Evolutionary conservation across 2,113 vertebrate genomes (phyloP), one percentile per base, ranked within the genome.

Genomic region (Petrocephalus zakoni): DNA sequence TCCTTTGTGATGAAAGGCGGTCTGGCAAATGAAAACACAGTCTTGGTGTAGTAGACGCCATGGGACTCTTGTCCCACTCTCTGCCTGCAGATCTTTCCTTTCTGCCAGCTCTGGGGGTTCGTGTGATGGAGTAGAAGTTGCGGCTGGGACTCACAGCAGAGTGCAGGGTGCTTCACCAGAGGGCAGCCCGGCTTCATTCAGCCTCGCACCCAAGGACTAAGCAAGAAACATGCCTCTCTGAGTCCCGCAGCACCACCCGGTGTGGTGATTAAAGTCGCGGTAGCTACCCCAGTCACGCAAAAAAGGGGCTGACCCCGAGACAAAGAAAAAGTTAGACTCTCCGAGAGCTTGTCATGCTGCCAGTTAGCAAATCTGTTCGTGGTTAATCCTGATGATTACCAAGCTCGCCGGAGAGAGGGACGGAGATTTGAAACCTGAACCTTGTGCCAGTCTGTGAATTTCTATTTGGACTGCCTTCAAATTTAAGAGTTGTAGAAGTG

Each of bases 331-430:
- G 29, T 46, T 34, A 64, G 37, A 88, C 75, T 25, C 52, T 25
- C 29, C 3, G 21, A 58, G 37, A 25, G 88, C 49, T 68, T 88
- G 88, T 88, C 75, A 84, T 7, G 0, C 78, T 34, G n/a, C 88
- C 53, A 78, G 88, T 61, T 53, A 56, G 88, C 78, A 88, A 58
- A 88, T 84, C 78, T 88, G 88, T 84, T 49, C 5, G 75, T 84
- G 88, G 75, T 88, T 88, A 88, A 83, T 47, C 37, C 34, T 8
- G 81, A 13, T 61, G 88, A 34, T 58, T 83, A 61, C 11, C 42
- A n/a, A 15, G 49, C 52, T 58, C 37, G 37, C 49, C 51, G 34
- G 87, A 88, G 87, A 88, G 87, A 46, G 72, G 52, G 64, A 78
- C 10, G 21, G 87, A 88, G 72, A 83, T 72, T 42, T 21, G 52